Conservation (phyloP, 1,140 invertebrate genomes). For the Megathymus violae region DNA sequence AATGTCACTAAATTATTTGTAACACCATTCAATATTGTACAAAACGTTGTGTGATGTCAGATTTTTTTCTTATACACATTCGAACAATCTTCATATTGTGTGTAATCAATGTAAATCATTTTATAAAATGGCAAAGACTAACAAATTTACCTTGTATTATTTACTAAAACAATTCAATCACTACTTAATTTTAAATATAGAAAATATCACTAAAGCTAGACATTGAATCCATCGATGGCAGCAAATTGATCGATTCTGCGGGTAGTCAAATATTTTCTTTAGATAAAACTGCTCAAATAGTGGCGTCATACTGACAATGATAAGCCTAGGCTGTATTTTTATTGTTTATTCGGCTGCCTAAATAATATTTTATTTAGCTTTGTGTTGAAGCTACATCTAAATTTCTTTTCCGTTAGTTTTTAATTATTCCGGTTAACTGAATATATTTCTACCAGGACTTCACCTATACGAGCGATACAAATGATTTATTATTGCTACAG, state of each 20-base stretch:
- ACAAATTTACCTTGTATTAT: neutral
- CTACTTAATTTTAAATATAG: constrained; percentile 19
- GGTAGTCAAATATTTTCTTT: constrained; percentile 4
- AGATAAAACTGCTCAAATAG: constrained; percentile 17
- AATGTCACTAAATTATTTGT: constrained; percentile 36
- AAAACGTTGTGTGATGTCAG: constrained; percentile 25
- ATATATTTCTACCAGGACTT: too few relatives aligned
- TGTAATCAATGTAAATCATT: constrained; percentile 20
- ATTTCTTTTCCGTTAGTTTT: too few relatives aligned
- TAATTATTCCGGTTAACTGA: too few relatives aligned
- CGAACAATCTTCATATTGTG: constrained; percentile 16
- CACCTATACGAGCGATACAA: too few relatives aligned
- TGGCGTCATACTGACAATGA: constrained; percentile 21
- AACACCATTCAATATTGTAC: constrained; percentile 19
- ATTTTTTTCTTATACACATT: constrained; percentile 27
- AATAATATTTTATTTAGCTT: too few relatives aligned
- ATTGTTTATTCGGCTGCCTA: neutral
- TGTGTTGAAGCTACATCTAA: too few relatives aligned
- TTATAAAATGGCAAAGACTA: neutral
- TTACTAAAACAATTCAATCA: neutral
- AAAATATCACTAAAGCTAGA: neutral
- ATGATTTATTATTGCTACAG: too few relatives aligned
- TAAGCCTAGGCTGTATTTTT: constrained; percentile 3
- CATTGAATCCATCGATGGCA: too few relatives aligned
- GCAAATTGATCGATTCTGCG: too few relatives aligned